Conservation (phyloP, 2,113 vertebrate species). For the Grammomys dolichurus region DNA sequence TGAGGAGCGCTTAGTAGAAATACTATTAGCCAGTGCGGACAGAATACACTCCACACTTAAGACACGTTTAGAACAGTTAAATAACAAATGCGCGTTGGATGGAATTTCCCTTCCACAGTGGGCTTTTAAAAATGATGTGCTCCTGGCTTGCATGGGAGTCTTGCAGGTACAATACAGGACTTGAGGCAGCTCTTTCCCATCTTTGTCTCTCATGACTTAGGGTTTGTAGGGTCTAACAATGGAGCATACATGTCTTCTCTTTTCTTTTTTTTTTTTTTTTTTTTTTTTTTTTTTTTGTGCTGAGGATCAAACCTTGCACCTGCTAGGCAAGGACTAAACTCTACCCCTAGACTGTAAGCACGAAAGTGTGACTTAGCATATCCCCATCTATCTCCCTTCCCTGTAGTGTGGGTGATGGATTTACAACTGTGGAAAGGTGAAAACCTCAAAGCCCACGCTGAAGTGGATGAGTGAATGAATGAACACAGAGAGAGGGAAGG, state of each 20-base stretch:
- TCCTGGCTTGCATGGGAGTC: constrained; percentile 53
- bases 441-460: not conserved
- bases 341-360: not conserved
- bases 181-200: not conserved
- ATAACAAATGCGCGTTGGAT: constrained; percentile 47
- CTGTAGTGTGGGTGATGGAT: not conserved
- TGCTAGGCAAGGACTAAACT: not conserved
- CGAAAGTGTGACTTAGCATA: not conserved
- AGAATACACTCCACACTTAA: constrained; percentile 9
- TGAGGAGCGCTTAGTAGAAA: constrained; percentile 66
- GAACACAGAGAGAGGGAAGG: not conserved
- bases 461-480: not conserved
- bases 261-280: not conserved
- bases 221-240: constrained; percentile 45
- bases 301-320: not conserved
- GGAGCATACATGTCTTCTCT: not conserved
- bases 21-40: constrained; percentile 52
- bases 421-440: not conserved
- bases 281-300: not conserved
- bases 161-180: constrained; percentile 54
- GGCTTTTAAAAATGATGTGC: constrained; percentile 42
- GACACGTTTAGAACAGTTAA: constrained; percentile 58
- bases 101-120: constrained; percentile 63
- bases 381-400: constrained; percentile 61
- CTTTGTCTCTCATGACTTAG: constrained; percentile 62